Percentiles rank a stretch among this genome's conserved stretches.
Evolutionary conservation across 92 coral and sea anemone species (phyloP).

Genomic region (Phenganax marumi): DNA sequence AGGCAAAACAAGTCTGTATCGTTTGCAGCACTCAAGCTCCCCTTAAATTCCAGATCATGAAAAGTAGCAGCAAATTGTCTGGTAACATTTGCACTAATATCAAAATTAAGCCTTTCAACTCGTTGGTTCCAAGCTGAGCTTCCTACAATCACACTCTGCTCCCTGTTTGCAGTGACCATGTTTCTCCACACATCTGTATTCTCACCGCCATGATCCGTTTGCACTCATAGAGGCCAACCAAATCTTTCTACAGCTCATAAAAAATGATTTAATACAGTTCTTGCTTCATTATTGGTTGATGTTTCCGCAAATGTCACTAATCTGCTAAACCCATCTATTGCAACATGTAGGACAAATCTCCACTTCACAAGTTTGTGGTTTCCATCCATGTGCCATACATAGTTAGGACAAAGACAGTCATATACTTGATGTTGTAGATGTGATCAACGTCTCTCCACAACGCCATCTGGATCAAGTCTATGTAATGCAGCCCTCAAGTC

Average conservation of each 20-base stretch:
- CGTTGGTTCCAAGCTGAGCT: slow-evolving; percentile 53
- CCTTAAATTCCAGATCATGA: slow-evolving; percentile 50
- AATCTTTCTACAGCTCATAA: slow-evolving; percentile 35
- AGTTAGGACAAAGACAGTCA: slow-evolving; percentile 43
- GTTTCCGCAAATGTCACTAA: slow-evolving; percentile 53
- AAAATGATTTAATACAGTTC: slow-evolving; percentile 45
- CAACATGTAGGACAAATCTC: slow-evolving; percentile 51
- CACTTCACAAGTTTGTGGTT: slow-evolving; percentile 51
- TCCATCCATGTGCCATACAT: slow-evolving; percentile 44
- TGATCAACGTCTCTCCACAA: slow-evolving; percentile 44
- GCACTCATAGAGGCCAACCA: slow-evolving; percentile 49
- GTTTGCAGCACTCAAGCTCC: slow-evolving; percentile 43
- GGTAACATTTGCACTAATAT: slow-evolving; percentile 44
- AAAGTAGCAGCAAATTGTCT: slow-evolving; percentile 49
- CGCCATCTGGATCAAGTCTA: slow-evolving; percentile 45
- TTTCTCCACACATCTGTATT: slow-evolving; percentile 46
- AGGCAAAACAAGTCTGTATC: slow-evolving; percentile 52
- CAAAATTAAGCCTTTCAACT: slow-evolving; percentile 43
- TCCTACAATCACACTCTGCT: slow-evolving; percentile 41
- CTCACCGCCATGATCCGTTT: slow-evolving; percentile 55
- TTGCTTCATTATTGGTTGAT: slow-evolving; percentile 46
- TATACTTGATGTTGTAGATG: slow-evolving; percentile 46
- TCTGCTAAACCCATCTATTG: slow-evolving; percentile 54
- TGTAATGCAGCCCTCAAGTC: slow-evolving; percentile 46
- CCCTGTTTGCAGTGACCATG: slow-evolving; percentile 41